phyloP scores from a whole-genome alignment of 2,797 vertebrate genomes.

The Meriones psammophilus region DNA sequence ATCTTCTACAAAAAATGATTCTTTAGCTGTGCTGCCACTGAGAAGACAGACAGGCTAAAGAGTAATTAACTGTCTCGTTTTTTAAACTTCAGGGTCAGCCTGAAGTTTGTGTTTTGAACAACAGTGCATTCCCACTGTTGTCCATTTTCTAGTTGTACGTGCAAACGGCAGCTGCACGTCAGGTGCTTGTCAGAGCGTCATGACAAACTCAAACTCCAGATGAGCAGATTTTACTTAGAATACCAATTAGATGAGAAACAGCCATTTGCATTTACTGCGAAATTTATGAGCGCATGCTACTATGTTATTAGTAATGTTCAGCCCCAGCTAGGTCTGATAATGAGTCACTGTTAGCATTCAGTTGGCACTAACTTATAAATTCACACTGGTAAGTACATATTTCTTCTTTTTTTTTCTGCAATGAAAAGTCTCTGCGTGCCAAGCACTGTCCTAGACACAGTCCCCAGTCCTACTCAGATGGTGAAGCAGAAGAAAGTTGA shows the following conservation, averaged over 20 bases:
- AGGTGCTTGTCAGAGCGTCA: neutral
- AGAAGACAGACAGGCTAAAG: neutral
- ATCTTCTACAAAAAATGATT: slow-evolving; percentile 8
- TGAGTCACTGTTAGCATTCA: slow-evolving; percentile 16
- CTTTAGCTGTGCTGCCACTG: neutral
- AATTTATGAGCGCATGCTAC: neutral
- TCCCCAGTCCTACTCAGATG: neutral
- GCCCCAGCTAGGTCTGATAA: neutral
- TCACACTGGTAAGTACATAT: neutral
- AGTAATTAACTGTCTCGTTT: slow-evolving; percentile 44
- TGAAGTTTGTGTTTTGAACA: slow-evolving; percentile 29
- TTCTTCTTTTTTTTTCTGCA: neutral
- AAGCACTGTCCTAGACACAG: neutral
- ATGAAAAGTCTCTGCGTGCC: neutral
- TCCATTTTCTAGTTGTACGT: neutral
- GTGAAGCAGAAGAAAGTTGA: neutral
- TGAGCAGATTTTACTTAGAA: slow-evolving; percentile 7
- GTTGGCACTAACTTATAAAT: slow-evolving; percentile 16
- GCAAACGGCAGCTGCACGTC: neutral
- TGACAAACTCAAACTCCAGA: slow-evolving; percentile 38
- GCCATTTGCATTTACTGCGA: slow-evolving; percentile 11
- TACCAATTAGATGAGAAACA: neutral
- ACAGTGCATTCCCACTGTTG: neutral
- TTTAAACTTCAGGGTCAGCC: neutral
- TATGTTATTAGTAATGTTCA: slow-evolving; percentile 20